Percentiles rank a stretch among this genome's conserved stretches.
Conservation (phyloP, 2,888 invertebrate species). For the Mylabris sibirica region DNA sequence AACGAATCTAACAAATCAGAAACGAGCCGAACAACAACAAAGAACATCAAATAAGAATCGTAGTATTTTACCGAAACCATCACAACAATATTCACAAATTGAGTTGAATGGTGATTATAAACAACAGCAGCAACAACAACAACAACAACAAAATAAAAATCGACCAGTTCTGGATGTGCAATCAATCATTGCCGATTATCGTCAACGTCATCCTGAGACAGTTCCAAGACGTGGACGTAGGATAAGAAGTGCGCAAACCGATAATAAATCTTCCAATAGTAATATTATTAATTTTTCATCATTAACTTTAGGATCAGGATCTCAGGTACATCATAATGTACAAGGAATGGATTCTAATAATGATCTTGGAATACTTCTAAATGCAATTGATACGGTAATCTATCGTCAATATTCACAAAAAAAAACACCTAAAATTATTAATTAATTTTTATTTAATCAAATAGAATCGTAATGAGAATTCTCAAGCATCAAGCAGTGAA, state of each 20-base stretch:
- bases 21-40: constrained; percentile 16
- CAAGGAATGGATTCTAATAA: constrained; percentile 50
- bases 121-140: constrained; percentile 57
- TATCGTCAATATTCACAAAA: constrained; percentile 17
- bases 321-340: constrained; percentile 56
- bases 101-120: constrained; percentile 68
- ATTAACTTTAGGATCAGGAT: constrained; percentile 61
- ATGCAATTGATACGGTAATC: constrained; percentile 55
- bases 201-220: constrained; percentile 77
- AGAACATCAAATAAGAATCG: constrained; percentile 41
- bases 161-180: constrained; percentile 83
- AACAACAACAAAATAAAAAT: constrained; percentile 62
- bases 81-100: constrained; percentile 59
- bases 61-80: constrained; percentile 60
- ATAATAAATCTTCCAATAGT: constrained; percentile 39
- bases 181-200: constrained; percentile 82
- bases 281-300: constrained; percentile 57
- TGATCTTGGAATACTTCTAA: constrained; percentile 55
- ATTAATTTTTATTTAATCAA: constrained; percentile 26
- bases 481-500: constrained; percentile 65
- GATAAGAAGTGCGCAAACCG: constrained; percentile 63
- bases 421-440: constrained; percentile 17
- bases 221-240: constrained; percentile 73
- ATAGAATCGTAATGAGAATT: constrained; percentile 55
- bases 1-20: constrained; percentile 43